Base-by-base conservation (phyloP, 2,797 vertebrate genomes). In the Psittacula echo region DNA sequence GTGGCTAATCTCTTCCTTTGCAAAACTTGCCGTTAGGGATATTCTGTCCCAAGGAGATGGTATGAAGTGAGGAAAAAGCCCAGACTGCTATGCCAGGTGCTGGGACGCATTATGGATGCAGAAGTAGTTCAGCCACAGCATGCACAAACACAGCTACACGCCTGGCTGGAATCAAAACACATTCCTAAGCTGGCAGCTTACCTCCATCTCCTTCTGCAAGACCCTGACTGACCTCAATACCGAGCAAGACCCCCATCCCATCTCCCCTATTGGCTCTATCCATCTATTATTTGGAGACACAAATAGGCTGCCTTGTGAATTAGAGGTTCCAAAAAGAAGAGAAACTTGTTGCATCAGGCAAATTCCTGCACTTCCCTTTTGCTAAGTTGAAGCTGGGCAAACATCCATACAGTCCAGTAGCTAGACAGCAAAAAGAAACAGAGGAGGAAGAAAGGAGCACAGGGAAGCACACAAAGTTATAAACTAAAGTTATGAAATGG, bases 281-380 rank as follows among this genome's bases (percentile, higher is more conserved):
- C 58, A 42, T 45, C 76, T 50, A 10, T 84, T 68, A 27, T 82
- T 94, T 42, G 73, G 56, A 91, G 77, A 66, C 37, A 87, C 41
- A 87, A 77, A 93, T 22, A 82, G 47, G 61, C 65, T 79, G 65
- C 58, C 56, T 42, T 82, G 39, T 30, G 61, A 89, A 81, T 7
- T 47, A 74, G 51, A 90, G 22, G 48, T 32, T 95, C 84, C 83
- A 85, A 91, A 89, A 83, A 74, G 90, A 87, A 90, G 79, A 83
- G 29, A 87, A 96, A 83, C 51, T 89, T 96, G 83, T 93, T 90
- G 71, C 91, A 93, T 95, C 83, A 88, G 91, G 94, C 85, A 73
- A 93, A 94, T 89, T 93, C 89, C 79, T 84, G 64, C 70, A 50
- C 50, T 93, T 74, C 79, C 60, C 65, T 50, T 95, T 88, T 86